Conservation (phyloP, 2,797 vertebrate genomes). For the Enteromius anoplus region DNA sequence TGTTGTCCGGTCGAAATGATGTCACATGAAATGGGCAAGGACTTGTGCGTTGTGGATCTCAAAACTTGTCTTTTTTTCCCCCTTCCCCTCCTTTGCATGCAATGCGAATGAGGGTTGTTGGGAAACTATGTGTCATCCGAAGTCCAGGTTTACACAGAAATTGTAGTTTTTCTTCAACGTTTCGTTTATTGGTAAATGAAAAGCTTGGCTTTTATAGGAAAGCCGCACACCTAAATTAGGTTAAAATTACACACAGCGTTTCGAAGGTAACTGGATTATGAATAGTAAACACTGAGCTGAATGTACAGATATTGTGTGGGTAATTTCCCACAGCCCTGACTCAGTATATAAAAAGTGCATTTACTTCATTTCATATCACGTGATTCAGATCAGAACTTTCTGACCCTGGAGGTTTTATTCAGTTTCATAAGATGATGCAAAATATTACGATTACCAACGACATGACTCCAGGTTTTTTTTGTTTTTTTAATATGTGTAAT, state of each 20-base stretch:
- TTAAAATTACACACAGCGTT: background rate
- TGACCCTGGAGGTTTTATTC: constrained; percentile 20
- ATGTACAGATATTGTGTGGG: constrained; percentile 3
- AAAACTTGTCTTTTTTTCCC: constrained; percentile 20
- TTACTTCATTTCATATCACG: constrained; percentile 2
- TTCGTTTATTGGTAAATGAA: constrained; percentile 32
- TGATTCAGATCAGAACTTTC: constrained; percentile 31
- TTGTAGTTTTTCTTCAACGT: background rate
- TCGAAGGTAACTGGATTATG: constrained; percentile 23
- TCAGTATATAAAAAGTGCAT: constrained; percentile 23
- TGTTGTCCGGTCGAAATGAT: constrained; percentile 38
- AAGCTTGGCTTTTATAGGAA: constrained; percentile 23
- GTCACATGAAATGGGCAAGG: constrained; percentile 45
- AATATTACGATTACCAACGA: constrained; percentile 27
- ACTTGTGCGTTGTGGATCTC: constrained; percentile 19
- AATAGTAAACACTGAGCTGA: constrained; percentile 32
- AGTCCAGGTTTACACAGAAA: constrained; percentile 33
- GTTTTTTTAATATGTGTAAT: background rate
- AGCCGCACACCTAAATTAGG: constrained; percentile 16
- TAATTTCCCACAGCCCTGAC: constrained; percentile 28
- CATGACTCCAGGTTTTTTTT: background rate
- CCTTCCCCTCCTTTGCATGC: constrained; percentile 6
- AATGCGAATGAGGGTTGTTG: background rate
- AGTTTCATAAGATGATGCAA: constrained; percentile 12
- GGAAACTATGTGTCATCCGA: constrained; percentile 40